These are phyloP conservation scores for Euphonia xanthogaster DNA, from an alignment of 2,797 vertebrate species.

Conservation along the genomic window DNA sequence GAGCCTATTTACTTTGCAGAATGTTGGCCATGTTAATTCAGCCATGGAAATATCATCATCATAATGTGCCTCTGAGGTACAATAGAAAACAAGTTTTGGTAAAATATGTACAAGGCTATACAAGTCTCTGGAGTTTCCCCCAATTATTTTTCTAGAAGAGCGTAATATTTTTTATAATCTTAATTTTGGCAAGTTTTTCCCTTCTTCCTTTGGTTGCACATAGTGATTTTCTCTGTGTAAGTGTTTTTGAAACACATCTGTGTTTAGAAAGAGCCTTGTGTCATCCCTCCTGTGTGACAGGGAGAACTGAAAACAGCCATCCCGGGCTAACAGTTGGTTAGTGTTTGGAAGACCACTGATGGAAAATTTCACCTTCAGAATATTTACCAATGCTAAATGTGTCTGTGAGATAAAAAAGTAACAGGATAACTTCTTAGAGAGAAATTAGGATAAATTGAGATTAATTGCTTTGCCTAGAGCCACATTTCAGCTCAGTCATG, in stretches of 20 bases:
- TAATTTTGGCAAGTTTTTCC: not conserved
- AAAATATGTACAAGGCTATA: slow-evolving; percentile 9
- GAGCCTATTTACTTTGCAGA: slow-evolving; percentile 80
- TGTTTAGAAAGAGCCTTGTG: not conserved
- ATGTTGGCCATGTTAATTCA: slow-evolving; percentile 79
- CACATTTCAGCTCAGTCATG: not conserved
- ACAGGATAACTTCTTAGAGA: not conserved
- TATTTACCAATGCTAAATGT: not conserved
- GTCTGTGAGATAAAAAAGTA: not conserved
- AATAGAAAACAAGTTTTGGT: slow-evolving; percentile 48
- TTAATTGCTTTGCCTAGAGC: not conserved
- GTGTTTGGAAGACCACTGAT: not conserved
- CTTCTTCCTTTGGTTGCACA: not conserved
- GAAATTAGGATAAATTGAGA: not conserved
- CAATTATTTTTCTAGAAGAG: not conserved
- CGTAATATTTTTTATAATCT: not conserved
- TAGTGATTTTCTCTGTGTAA: not conserved
- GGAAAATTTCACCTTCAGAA: not conserved
- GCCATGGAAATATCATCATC: slow-evolving; percentile 73
- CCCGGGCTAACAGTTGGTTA: not conserved
- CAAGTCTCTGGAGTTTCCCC: not conserved
- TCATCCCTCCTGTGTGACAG: not conserved
- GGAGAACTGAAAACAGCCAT: not conserved
- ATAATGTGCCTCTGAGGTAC: slow-evolving; percentile 50
- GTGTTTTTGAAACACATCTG: not conserved